phyloP scores from a whole-genome alignment of 2,888 invertebrate genomes.

The Neuroscelio doddi region DNA sequence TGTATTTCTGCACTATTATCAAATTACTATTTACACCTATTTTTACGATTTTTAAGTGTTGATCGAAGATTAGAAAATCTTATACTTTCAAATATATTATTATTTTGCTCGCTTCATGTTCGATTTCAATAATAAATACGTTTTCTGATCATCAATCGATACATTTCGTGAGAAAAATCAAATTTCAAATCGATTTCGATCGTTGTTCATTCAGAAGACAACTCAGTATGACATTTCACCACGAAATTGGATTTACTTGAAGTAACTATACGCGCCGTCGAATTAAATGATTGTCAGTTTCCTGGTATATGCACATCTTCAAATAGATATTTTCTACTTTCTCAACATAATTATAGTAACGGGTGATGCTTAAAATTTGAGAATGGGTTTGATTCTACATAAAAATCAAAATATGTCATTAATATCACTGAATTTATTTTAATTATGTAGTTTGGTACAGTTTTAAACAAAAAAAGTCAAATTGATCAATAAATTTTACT shows the following conservation, averaged over 20 bases:
- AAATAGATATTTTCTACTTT: slow-evolving; percentile 9
- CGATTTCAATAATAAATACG: slow-evolving; percentile 36
- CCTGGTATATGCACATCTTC: slow-evolving; percentile 21
- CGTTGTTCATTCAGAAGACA: slow-evolving; percentile 46
- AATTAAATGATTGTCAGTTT: slow-evolving; percentile 50
- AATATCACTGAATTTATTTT: too few relatives aligned
- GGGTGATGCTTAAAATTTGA: too few relatives aligned
- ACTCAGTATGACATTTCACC: slow-evolving; percentile 36
- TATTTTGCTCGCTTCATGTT: slow-evolving; percentile 34
- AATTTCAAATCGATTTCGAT: slow-evolving; percentile 43
- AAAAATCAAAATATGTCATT: too few relatives aligned
- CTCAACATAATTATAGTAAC: slow-evolving; percentile 9
- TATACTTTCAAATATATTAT: slow-evolving; percentile 27
- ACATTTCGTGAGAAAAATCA: slow-evolving; percentile 37
- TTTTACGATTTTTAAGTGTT: slow-evolving; percentile 25
- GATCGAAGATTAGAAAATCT: background rate
- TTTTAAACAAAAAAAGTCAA: too few relatives aligned
- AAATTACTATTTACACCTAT: slow-evolving; percentile 32
- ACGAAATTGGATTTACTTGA: slow-evolving; percentile 53
- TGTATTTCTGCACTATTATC: slow-evolving; percentile 39
- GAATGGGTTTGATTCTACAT: too few relatives aligned
- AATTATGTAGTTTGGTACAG: too few relatives aligned
- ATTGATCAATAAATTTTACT: too few relatives aligned
- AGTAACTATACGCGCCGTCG: slow-evolving; percentile 47
- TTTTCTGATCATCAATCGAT: slow-evolving; percentile 20